Evolutionary conservation across 2,113 vertebrate species (phyloP), one percentile per base, ranked within the genome.

Genomic region (Electrona antarctica): DNA sequence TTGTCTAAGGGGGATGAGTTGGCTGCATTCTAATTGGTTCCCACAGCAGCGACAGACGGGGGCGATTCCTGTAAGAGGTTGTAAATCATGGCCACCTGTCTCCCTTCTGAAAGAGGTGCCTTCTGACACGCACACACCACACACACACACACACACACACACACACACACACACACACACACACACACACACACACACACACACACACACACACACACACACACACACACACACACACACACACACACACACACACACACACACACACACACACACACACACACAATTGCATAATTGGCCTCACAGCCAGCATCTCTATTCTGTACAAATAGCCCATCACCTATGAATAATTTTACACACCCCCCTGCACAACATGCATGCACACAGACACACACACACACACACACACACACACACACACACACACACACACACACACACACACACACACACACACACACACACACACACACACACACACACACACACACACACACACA

Each of bases 21-120:
- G 33, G 52, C 60, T 0, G 70, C 52, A 57, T 65, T 78, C 74
- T 78, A 64, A 73, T 69, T 78, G 76, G 76, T 61, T 87, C 64
- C 10, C 67, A 71, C 41, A 4, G 56, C 2, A 73, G 75, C 48
- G 60, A 67, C 64, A 78, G 54, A 73, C 46, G 47, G 63, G 64
- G 77, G 68, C 52, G 70, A 89, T 89, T 91, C 89, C 86, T 85
- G 85, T 87, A 83, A 90, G 64, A 73, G 73, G 72, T 73, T 12
- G 60, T 87, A 84, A 82, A 88, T 91, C 79, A 83, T 13, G 29
- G 45, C 74, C 85, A 85, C 80, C 77, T 87, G 82, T 88, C 82
- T 67, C 12, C 60, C 45, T 15, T 15, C 65, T 69, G 72, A 67
- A 76, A 76, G 73, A 70, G 70, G 77, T 28, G 71, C 73, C 71